Evolutionary conservation across 1,140 invertebrate species (phyloP).

Genomic region (Lerema accius): DNA sequence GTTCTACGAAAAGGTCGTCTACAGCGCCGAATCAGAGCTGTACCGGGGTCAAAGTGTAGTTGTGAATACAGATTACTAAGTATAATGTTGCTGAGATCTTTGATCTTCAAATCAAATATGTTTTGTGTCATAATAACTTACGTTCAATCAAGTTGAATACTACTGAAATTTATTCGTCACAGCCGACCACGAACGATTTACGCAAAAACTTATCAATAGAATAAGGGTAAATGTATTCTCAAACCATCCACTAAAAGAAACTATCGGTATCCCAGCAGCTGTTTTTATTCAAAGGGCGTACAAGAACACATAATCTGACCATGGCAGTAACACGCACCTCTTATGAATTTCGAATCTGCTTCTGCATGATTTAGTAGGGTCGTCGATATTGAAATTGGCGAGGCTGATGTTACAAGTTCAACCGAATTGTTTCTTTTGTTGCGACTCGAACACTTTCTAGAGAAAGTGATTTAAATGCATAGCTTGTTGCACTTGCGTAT

Average conservation of each 20-base stretch:
- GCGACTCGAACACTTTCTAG: not conserved
- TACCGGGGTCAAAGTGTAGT: too few relatives aligned
- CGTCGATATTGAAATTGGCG: slow-evolving; percentile 13
- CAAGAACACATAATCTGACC: slow-evolving; percentile 24
- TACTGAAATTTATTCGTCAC: too few relatives aligned
- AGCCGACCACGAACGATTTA: too few relatives aligned
- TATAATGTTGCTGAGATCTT: too few relatives aligned
- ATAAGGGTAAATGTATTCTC: not conserved
- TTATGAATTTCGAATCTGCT: slow-evolving; percentile 27
- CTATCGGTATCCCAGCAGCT: not conserved
- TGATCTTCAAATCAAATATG: too few relatives aligned
- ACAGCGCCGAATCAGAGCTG: too few relatives aligned
- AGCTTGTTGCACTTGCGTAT: not conserved
- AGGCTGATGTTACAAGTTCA: slow-evolving; percentile 1
- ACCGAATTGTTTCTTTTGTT: not conserved
- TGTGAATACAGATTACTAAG: too few relatives aligned
- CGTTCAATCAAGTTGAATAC: too few relatives aligned
- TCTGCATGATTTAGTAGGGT: slow-evolving; percentile 25
- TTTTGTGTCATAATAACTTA: too few relatives aligned
- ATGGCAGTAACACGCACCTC: slow-evolving; percentile 22
- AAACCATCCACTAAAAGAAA: not conserved
- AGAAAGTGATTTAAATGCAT: not conserved
- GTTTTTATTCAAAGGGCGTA: slow-evolving; percentile 11
- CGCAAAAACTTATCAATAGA: not conserved
- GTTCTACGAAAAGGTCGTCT: too few relatives aligned